A percentile compares a stretch with the other conserved stretches of the same genome.
phyloP scores from a whole-genome alignment of 2,888 invertebrate species.

The Eugnorisma glareosa region DNA sequence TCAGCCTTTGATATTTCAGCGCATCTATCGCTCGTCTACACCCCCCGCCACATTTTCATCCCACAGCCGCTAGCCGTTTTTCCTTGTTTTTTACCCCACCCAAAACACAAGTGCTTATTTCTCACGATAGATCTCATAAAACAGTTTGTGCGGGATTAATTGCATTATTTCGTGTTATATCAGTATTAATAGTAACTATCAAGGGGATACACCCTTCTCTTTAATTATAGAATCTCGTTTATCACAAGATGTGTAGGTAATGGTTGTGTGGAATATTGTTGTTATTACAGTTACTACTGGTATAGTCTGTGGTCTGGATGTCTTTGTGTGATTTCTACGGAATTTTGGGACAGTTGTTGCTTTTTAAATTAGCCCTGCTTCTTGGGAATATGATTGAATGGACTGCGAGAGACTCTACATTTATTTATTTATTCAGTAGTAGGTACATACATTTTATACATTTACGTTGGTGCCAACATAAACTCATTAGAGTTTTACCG shows the following conservation, averaged over 20 bases:
- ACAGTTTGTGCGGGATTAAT: conserved; percentile 87
- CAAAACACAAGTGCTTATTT: conserved; percentile 83
- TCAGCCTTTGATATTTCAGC: neutral
- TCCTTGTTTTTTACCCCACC: conserved; percentile 81
- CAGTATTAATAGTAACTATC: conserved; percentile 85
- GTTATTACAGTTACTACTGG: conserved; percentile 81
- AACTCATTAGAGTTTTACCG: no score
- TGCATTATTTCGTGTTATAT: conserved; percentile 88
- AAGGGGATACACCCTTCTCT: conserved; percentile 82
- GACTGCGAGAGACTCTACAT: neutral
- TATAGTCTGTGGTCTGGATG: conserved; percentile 61
- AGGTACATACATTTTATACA: no score
- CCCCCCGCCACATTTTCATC: conserved; percentile 37
- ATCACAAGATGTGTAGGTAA: conserved; percentile 79
- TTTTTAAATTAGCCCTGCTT: neutral
- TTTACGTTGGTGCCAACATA: no score
- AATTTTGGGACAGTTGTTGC: neutral
- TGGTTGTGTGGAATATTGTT: conserved; percentile 80
- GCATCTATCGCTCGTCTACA: conserved; percentile 40
- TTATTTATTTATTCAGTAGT: no score
- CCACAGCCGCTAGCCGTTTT: conserved; percentile 51
- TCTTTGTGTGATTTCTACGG: conserved; percentile 9
- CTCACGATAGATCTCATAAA: conserved; percentile 85
- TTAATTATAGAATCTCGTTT: conserved; percentile 87
- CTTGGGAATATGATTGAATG: neutral